Evolutionary conservation across 2,888 invertebrate genomes (phyloP), one percentile per base, ranked within the genome.

Genomic region (Copidosoma aretas): DNA sequence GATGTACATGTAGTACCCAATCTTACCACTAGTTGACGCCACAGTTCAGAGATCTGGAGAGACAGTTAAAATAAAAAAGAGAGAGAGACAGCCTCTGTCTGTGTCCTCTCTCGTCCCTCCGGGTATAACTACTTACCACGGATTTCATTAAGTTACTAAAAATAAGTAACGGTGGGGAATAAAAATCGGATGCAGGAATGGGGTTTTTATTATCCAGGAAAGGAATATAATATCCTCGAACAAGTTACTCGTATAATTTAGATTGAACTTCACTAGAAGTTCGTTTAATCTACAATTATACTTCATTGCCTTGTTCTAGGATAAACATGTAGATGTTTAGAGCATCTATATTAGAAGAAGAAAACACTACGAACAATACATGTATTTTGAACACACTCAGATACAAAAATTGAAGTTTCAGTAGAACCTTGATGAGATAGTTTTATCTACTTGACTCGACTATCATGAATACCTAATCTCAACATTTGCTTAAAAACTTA

Each of bases 251-350:
- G 22, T 12, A 52, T 52, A 52, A 52, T 52, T 52, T 17, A 12
- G 52, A 52, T 52, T 19, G 52, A 52, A 52, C 52, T 52, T 52
- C 52, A 52, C 52, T 46, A 15, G 15, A 52, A 52, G 52, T 52
- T 52, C 52, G 52, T 19, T 52, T 52, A 19, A 52, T 52, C 52
- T 12, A 10, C 8, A 52, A 52, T 52, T 52, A 52, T 52, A 17
- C 22, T 22, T 52, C 52, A 2, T 52, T 52, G 32, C 19, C 19
- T 52, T 52, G 21, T 19, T 21, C 8, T 8, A 52, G 52, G n/a
- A n/a, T 52, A 52, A 5, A 32, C 8, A 8, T 21, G 52, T 52
- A 52, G 52, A 17, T 52, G 52, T 52, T 52, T 52, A 52, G 52
- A 52, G 51, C 17, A 51, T 12, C n/a, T n/a, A n/a, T 10, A 41